Evolutionary conservation across 2,888 invertebrate species (phyloP), one percentile per base, ranked within the genome.

Genomic region (Phortica magna): DNA sequence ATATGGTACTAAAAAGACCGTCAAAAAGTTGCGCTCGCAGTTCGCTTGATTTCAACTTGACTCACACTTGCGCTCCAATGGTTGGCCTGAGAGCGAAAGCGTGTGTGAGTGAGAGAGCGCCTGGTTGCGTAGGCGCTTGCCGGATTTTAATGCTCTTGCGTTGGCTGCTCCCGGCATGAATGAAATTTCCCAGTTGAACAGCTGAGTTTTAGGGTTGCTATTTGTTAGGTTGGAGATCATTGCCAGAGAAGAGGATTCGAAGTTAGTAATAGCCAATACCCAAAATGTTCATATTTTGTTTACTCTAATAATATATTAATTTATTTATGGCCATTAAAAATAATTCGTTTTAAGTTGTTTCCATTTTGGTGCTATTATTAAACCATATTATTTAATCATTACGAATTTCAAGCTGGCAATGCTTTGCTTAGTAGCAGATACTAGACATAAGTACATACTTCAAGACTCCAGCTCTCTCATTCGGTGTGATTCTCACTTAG

Each of bases 401-500:
- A 48, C 48, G 14, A 48, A 2, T 19, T 61, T 9, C 7, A 17
- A 61, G 22, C 61, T 61, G 61, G 61, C 61, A 61, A 61, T 61
- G 61, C 17, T 61, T 17, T 61, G 61, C 61, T 19, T 17, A 4
- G 3, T 61, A 12, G 10, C n/a, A 17, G 22, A 12, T 9, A 17
- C 22, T 1, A 17, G 14, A 19, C 10, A 7, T 19, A 17, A 22
- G 5, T 22, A 61, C 17, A 22, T 9, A 61, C 22, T 55, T 55
- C 55, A 31, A 59, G 7, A 12, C 39, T 41, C 67, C 19, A 3
- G 1, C 67, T 39, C 73, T 71, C 39, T 39, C 73, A 74, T 65
- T 61, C 65, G 48, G 57, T 65, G 39, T 64, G 64, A 4, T 59
- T 76, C 77, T 31, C 73, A 14, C 42, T 61, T 17, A 19, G 9